Evolutionary conservation across 2,113 vertebrate species (phyloP), one percentile per base, ranked within the genome.

Genomic region (Xerus inauris): DNA sequence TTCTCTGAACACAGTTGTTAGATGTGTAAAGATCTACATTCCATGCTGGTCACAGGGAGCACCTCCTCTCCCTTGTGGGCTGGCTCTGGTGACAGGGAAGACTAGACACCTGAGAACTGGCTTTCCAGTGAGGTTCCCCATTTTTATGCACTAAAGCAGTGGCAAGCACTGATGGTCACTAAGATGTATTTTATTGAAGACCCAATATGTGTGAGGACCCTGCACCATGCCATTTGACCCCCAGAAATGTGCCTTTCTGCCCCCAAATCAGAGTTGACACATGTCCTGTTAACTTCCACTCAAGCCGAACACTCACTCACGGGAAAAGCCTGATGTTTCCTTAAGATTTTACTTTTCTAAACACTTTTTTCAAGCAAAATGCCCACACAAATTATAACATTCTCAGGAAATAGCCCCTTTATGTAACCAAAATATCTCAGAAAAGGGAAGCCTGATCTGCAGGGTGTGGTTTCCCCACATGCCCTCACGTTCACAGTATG

Each of bases 341-440:
- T 57, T 59, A 64, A 49, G 20, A 76, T 42, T 90, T 72, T 69
- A 51, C 35, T 26, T 92, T 92, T 76, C n/a, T 32, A n/a, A 65
- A 54, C 75, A 83, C 87, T 13, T 11, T 45, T 8, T 30, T 76
- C 30, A 20, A 42, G 54, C 67, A 82, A 51, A 57, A 51, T 49
- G 13, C 12, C 73, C 67, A 73, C 28, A 26, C 49, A 67, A 71
- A 42, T 80, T 20, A 30, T 10, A 64, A 35, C 45, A 54, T 79
- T 62, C 89, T 92, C 91, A 96, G 96, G 95, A 96, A 94, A 22
- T 22, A 65, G 69, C 28, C 65, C 47, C 38, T 89, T 54, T 19
- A n/a, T 51, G 19, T 73, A 79, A 79, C 57, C 59, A 54, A 84
- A 47, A 19, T 62, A 32, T 30, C 47, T 54, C 83, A 65, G 65